A percentile compares a stretch with the other conserved stretches of the same genome.
Conservation (phyloP, 2,797 vertebrate genomes). For the Hipposideros larvatus region DNA sequence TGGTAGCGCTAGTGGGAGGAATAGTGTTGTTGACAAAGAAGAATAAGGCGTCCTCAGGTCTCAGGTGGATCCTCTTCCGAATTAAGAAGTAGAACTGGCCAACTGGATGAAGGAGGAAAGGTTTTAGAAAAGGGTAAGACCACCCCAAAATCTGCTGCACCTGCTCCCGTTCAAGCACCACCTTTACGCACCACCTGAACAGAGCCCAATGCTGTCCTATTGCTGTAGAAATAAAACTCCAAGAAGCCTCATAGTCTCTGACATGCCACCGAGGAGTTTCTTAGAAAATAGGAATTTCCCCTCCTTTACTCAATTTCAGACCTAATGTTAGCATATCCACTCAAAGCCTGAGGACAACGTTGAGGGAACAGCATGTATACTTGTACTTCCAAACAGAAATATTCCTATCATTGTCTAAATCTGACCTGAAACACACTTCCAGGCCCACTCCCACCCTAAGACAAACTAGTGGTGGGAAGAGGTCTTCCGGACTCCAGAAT, state of each 20-base stretch:
- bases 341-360: background rate
- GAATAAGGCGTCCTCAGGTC: conserved; percentile 98
- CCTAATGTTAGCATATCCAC: background rate
- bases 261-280: background rate
- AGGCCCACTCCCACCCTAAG: background rate
- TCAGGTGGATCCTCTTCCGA: conserved; percentile 97
- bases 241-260: background rate
- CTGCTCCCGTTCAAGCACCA: background rate
- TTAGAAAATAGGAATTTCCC: background rate
- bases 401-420: background rate
- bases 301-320: background rate
- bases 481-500: background rate
- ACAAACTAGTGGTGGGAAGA: background rate
- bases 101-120: conserved; percentile 86
- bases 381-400: background rate
- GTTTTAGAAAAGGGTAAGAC: background rate
- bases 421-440: background rate
- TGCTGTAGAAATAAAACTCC: background rate
- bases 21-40: conserved; percentile 99
- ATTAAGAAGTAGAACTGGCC: conserved; percentile 99
- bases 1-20: conserved; percentile 97
- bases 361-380: background rate
- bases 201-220: background rate
- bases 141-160: background rate
- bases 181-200: background rate